Base-by-base conservation (phyloP, 1,140 invertebrate genomes). In the Anoplophora glabripennis region DNA sequence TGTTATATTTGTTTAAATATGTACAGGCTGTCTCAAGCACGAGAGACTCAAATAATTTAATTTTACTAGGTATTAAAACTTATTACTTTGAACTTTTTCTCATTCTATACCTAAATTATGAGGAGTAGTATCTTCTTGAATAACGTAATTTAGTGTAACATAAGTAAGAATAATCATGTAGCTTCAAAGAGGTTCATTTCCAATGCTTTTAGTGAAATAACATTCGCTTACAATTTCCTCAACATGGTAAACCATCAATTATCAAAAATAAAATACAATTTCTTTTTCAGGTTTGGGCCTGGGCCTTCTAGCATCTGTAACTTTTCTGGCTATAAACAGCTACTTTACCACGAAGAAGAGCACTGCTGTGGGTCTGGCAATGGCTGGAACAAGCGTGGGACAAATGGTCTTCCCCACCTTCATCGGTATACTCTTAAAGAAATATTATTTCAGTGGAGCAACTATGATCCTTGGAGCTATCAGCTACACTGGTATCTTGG, bases 341-440 rank as follows among this genome's bases (percentile, higher is more conserved):
- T 90, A 89, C 68, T 91, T 91, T 60, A 80, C 75, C 36, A 76
- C 78, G 54, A 84, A 81, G 70, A 83, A 87, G 48, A 84, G 83
- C 38, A 75, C 82, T 21, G 89, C 89, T 1, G 84, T 88, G 45
- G 86, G 88, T 7, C 69, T 87, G 1, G 81, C 87, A 0, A 83
- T 88, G 75, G 86, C 86, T 0, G 79, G 88, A 10, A 88, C 87
- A 35, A 88, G 86, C 14, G 63, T 89, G 1, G 88, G 89, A 5
- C 87, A 89, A 64, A 86, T 88, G 63, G 61, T 89, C 4, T 86
- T 90, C 79, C 89, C 89, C 0, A 82, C 85, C 56, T 69, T 90
- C 28, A 82, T 88, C 21, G 74, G 80, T 21, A 76, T 79, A 52
- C 76, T 88, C 7, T 60, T 87, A 36, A 76, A 83, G 18, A 72